Evolutionary conservation across 2,113 vertebrate species (phyloP).

Genomic region (Tretioscincus oriximinensis): DNA sequence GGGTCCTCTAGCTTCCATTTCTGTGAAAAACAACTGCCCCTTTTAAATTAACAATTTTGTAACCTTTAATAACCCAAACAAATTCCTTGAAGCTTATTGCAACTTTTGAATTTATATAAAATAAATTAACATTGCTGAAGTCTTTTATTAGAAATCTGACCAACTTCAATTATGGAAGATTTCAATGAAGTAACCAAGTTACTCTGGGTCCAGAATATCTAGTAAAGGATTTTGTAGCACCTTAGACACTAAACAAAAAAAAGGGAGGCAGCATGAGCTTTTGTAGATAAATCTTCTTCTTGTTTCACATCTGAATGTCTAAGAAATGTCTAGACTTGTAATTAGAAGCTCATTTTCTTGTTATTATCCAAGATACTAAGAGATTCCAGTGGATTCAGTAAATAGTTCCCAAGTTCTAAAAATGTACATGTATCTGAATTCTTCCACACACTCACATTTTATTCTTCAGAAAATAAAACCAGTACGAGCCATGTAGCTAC

Average conservation of each 20-base stretch:
- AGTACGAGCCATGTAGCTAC: background rate
- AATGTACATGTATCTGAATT: background rate
- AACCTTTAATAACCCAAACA: background rate
- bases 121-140: background rate
- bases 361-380: too few relatives aligned
- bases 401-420: background rate
- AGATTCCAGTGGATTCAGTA: too few relatives aligned
- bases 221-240: too few relatives aligned
- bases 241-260: too few relatives aligned
- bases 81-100: background rate
- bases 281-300: too few relatives aligned
- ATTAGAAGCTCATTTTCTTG: too few relatives aligned
- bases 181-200: too few relatives aligned
- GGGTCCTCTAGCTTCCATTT: background rate
- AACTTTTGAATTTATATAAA: background rate
- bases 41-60: background rate
- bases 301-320: too few relatives aligned
- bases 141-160: background rate
- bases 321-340: too few relatives aligned
- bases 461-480: background rate
- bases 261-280: too few relatives aligned
- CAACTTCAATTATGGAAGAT: background rate
- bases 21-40: too few relatives aligned
- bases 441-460: background rate
- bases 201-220: too few relatives aligned